These are phyloP conservation scores for Tetramorium bicarinatum DNA, from an alignment of 2,888 invertebrate genomes.

Conservation along the genomic window DNA sequence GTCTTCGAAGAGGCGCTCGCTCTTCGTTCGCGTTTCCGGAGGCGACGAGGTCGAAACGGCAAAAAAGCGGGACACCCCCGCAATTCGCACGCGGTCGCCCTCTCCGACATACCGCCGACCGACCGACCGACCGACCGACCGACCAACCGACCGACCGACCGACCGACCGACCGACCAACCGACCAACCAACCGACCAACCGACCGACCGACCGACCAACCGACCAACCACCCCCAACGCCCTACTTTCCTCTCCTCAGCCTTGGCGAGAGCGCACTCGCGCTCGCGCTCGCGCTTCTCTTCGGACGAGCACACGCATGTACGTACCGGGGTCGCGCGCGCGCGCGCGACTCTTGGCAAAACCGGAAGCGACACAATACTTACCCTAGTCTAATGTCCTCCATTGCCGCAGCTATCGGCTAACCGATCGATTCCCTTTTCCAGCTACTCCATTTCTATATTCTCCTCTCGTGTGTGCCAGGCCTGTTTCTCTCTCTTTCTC, in stretches of 20 bases:
- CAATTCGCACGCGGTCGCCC: not conserved
- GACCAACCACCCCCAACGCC: slow-evolving; percentile 19
- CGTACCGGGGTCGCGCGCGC: no score
- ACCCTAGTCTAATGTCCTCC: slow-evolving; percentile 75
- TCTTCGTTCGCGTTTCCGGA: not conserved
- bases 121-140: not conserved
- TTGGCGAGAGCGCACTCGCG: not conserved
- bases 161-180: not conserved
- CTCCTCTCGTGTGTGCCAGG: slow-evolving; percentile 50
- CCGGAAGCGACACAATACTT: slow-evolving; percentile 62
- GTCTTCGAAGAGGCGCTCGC: not conserved
- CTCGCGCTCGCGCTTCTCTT: slow-evolving; percentile 3
- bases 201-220: not conserved
- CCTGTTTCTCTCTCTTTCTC: not conserved
- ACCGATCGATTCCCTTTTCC: slow-evolving; percentile 73
- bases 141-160: not conserved
- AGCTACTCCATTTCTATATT: slow-evolving; percentile 63
- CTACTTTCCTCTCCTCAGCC: slow-evolving; percentile 25
- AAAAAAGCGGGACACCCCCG: slow-evolving; percentile 28
- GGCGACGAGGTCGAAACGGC: not conserved
- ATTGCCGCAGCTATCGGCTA: slow-evolving; percentile 71
- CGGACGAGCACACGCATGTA: slow-evolving; percentile 22
- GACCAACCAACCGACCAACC: not conserved
- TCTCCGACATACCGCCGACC: not conserved
- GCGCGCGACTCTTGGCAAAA: slow-evolving; percentile 21